Percentiles rank a stretch among this genome's conserved stretches.
These are phyloP conservation scores for Rhinogobius similis DNA, from an alignment of 2,113 vertebrate species.

Conservation along the genomic window DNA sequence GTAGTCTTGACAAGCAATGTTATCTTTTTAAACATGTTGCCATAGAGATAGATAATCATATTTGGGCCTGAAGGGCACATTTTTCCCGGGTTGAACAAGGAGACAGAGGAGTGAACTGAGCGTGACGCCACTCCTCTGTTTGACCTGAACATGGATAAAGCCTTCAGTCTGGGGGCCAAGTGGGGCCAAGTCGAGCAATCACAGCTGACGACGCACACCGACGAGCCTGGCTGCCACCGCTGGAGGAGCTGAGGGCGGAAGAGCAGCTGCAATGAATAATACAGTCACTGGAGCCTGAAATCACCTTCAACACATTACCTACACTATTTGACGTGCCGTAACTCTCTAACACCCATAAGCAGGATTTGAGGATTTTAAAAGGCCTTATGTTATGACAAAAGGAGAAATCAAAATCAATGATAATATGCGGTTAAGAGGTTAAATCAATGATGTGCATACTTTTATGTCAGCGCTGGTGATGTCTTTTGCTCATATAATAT, in stretches of 20 bases:
- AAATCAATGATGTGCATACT: slow-evolving; percentile 7
- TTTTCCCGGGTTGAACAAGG: slow-evolving; percentile 25
- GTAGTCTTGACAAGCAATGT: background rate
- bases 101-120: slow-evolving; percentile 17
- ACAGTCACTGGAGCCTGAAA: slow-evolving; percentile 17
- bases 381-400: slow-evolving; percentile 3
- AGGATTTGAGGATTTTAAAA: background rate
- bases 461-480: background rate
- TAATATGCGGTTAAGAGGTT: slow-evolving; percentile 2
- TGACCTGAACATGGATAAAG: slow-evolving; percentile 29
- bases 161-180: slow-evolving; percentile 2
- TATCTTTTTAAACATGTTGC: background rate
- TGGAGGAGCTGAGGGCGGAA: slow-evolving; percentile 6
- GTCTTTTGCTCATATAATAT: too few relatives aligned
- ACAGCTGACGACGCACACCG: background rate
- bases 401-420: background rate
- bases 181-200: slow-evolving; percentile 14
- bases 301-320: slow-evolving; percentile 9
- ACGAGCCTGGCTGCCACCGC: background rate
- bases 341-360: background rate
- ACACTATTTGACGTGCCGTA: slow-evolving; percentile 7
- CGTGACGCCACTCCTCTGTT: slow-evolving; percentile 21
- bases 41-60: slow-evolving; percentile 8
- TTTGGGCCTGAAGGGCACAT: slow-evolving; percentile 27
- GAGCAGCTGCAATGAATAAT: background rate